Conservation (phyloP, 2,113 vertebrate species). For the Dryoscopus gambensis region DNA sequence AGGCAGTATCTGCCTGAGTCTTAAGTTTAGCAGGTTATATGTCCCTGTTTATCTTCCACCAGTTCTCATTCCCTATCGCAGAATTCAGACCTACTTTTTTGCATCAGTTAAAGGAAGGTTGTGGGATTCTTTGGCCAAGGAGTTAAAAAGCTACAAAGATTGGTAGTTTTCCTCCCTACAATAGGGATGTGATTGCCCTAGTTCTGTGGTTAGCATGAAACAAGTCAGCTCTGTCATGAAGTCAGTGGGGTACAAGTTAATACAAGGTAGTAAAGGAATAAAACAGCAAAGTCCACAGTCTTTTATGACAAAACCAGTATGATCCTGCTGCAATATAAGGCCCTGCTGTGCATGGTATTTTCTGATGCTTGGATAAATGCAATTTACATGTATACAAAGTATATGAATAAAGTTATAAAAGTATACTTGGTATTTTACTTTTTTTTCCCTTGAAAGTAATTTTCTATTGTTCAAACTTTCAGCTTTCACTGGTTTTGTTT, state of each 20-base stretch:
- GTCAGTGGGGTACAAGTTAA: constrained; percentile 13
- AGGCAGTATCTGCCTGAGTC: not conserved
- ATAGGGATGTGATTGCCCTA: not conserved
- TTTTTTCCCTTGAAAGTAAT: constrained; percentile 48
- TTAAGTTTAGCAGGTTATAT: not conserved
- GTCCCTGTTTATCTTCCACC: not conserved
- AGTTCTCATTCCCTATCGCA: not conserved
- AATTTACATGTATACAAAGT: constrained; percentile 21
- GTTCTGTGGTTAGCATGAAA: constrained; percentile 39
- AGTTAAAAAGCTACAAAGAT: not conserved
- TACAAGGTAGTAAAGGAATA: constrained; percentile 37
- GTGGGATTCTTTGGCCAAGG: not conserved
- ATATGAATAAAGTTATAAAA: constrained; percentile 8
- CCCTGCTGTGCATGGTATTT: not conserved
- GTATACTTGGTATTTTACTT: not conserved
- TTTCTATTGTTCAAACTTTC: constrained; percentile 51
- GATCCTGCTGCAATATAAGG: not conserved
- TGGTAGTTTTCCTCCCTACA: not conserved
- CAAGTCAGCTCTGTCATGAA: constrained; percentile 32
- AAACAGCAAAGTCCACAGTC: constrained; percentile 5
- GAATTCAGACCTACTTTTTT: not conserved
- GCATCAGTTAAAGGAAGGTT: not conserved
- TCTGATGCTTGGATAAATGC: not conserved
- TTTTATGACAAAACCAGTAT: constrained; percentile 11
- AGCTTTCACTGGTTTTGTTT: constrained; percentile 53